Conservation (phyloP, 2,113 vertebrate genomes). For the Heliornis fulica region DNA sequence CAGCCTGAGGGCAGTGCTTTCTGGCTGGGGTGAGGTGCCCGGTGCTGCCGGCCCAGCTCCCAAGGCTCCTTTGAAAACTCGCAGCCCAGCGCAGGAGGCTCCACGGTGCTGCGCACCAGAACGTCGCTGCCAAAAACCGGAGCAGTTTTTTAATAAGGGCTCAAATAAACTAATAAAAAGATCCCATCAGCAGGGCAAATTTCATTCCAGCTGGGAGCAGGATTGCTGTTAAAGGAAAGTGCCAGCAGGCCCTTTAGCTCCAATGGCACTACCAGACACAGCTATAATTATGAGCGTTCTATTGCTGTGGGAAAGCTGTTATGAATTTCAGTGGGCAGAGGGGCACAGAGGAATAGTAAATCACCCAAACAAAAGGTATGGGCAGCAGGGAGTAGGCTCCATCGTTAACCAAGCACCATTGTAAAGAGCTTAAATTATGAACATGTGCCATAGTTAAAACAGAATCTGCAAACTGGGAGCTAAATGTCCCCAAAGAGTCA, state of each 20-base stretch:
- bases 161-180: conserved; percentile 60
- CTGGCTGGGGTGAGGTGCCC: background rate
- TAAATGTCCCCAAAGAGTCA: background rate
- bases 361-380: conserved; percentile 48
- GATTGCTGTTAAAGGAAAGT: conserved; percentile 49
- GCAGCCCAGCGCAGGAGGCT: background rate
- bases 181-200: conserved; percentile 29
- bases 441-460: conserved; percentile 22
- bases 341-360: conserved; percentile 59
- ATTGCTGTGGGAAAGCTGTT: conserved; percentile 31
- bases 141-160: conserved; percentile 53
- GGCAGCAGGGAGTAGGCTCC: conserved; percentile 52
- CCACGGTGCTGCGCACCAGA: background rate
- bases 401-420: background rate
- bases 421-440: conserved; percentile 39
- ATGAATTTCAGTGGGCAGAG: conserved; percentile 50
- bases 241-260: conserved; percentile 61
- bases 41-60: background rate
- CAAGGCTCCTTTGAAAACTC: background rate
- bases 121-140: background rate
- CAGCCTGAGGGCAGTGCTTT: background rate
- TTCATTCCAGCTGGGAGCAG: conserved; percentile 59
- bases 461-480: background rate
- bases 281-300: conserved; percentile 44
- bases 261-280: conserved; percentile 44